Conservation (phyloP, 1,140 invertebrate genomes). For the Colletes gigas region DNA sequence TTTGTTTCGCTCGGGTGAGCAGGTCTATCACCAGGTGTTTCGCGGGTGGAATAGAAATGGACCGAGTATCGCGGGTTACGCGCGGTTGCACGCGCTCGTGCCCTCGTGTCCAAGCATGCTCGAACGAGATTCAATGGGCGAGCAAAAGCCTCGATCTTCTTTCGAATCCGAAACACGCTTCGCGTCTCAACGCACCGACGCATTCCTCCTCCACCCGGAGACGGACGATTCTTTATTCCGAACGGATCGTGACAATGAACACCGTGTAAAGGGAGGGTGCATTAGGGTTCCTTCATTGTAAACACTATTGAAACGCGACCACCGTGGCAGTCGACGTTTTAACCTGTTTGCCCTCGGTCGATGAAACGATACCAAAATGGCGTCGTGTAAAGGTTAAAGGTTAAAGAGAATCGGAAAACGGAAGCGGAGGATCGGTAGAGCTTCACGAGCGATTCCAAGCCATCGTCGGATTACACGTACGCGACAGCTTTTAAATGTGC, state of each 20-base stretch:
- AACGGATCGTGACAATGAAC: too few species aligned
- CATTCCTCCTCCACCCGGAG: too few species aligned
- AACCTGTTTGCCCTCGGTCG: too few species aligned
- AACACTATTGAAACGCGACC: too few species aligned
- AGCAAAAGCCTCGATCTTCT: background rate
- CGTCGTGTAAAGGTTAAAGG: too few species aligned
- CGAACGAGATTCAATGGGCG: background rate
- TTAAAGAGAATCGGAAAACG: background rate
- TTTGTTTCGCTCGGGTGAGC: slow-evolving; percentile 30
- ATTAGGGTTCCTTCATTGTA: too few species aligned
- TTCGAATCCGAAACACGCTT: background rate
- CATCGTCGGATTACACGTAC: slow-evolving; percentile 25
- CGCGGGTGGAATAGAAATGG: slow-evolving; percentile 55
- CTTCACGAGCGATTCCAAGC: slow-evolving; percentile 23
- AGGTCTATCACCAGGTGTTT: slow-evolving; percentile 52
- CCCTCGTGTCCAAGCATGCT: background rate
- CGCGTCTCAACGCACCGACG: background rate
- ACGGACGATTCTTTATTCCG: too few species aligned
- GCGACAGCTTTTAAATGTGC: slow-evolving; percentile 30
- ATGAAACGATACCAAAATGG: too few species aligned
- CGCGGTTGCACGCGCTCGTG: background rate
- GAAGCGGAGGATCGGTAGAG: background rate
- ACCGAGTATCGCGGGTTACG: slow-evolving; percentile 25
- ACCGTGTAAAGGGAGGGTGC: too few species aligned
- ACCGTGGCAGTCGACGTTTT: too few species aligned